These are phyloP conservation scores for Diadophis punctatus DNA, from an alignment of 2,113 vertebrate species.

Conservation along the genomic window DNA sequence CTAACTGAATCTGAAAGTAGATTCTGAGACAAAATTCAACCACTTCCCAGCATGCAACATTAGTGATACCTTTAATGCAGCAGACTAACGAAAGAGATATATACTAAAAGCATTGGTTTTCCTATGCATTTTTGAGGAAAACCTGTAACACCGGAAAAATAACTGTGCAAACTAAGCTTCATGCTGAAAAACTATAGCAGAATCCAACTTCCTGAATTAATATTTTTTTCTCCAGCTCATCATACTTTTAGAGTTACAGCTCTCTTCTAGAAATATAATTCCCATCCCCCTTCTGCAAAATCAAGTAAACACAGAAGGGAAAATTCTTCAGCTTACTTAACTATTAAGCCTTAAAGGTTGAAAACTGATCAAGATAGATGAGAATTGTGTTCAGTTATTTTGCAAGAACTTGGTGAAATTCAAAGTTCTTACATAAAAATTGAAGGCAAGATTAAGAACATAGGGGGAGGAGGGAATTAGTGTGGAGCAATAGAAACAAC, in stretches of 20 bases:
- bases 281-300: neutral
- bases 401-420: neutral
- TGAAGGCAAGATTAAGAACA: neutral
- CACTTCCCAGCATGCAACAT: neutral
- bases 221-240: neutral
- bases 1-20: slow-evolving; percentile 31
- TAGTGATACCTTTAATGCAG: slow-evolving; percentile 28
- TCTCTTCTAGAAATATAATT: neutral
- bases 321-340: neutral
- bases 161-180: neutral
- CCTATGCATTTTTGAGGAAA: neutral
- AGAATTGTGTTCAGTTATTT: neutral
- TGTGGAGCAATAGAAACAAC: neutral
- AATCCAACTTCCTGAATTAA: neutral
- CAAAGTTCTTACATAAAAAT: neutral
- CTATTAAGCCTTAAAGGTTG: neutral
- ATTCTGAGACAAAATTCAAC: slow-evolving; percentile 21
- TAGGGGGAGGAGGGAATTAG: neutral
- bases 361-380: neutral
- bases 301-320: neutral
- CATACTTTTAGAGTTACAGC: neutral
- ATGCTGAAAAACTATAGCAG: neutral
- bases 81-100: neutral
- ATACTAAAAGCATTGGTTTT: neutral
- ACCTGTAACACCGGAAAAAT: neutral